These are phyloP conservation scores for Carassius gibelio DNA, from an alignment of 2,113 vertebrate species.

Conservation along the genomic window DNA sequence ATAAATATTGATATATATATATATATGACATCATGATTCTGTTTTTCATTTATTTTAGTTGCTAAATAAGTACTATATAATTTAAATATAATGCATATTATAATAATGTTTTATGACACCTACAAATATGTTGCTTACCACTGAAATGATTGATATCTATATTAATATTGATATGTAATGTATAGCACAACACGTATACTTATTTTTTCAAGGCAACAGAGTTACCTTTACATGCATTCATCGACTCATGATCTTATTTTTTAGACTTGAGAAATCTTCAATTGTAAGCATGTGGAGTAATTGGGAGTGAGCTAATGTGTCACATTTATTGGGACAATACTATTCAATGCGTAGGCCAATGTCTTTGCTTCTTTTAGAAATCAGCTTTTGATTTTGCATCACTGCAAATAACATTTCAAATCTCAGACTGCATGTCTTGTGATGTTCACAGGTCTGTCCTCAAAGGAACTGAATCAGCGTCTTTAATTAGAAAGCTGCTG, in stretches of 20 bases:
- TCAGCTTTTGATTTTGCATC: not conserved
- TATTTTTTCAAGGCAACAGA: no score
- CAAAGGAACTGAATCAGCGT: not conserved
- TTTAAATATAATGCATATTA: no score
- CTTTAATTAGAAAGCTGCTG: slow-evolving; percentile 18
- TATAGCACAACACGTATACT: not conserved
- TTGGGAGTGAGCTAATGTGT: not conserved
- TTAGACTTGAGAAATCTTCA: no score
- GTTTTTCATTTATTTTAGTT: no score
- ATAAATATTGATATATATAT: no score
- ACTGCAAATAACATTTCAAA: not conserved
- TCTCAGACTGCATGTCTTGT: not conserved
- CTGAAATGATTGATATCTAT: no score
- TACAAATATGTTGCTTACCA: no score
- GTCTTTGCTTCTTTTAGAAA: not conserved
- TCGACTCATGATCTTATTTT: not conserved
- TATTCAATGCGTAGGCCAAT: not conserved
- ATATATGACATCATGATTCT: no score
- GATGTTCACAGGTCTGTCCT: slow-evolving; percentile 19
- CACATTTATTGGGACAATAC: not conserved
- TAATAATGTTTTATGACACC: no score
- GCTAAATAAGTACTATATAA: no score
- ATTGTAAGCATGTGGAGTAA: not conserved
- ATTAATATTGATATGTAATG: no score
- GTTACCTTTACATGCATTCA: not conserved